phyloP scores from a whole-genome alignment of 2,888 invertebrate species.

The Euphydryas editha region DNA sequence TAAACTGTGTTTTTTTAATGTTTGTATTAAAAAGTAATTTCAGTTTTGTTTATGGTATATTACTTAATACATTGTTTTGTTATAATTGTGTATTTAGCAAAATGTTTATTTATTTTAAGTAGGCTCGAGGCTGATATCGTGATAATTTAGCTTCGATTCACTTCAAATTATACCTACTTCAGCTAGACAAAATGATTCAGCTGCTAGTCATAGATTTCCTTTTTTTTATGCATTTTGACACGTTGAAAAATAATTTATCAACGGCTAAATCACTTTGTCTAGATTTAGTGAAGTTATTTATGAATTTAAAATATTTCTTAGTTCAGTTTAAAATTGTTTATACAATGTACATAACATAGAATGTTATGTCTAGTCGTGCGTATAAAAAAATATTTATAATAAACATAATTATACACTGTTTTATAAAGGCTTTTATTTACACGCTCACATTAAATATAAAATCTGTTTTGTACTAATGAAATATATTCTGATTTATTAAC shows the following conservation, averaged over 20 bases:
- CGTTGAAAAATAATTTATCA: too few species aligned
- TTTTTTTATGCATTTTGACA: too few species aligned
- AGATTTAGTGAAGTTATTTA: too few species aligned
- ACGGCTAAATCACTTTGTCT: too few species aligned
- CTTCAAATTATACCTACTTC: too few species aligned
- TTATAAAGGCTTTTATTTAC: conserved; percentile 34
- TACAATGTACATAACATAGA: conserved; percentile 17
- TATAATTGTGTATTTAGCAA: not conserved
- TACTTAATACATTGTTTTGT: not conserved
- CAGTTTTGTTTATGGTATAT: not conserved
- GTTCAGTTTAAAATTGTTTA: not conserved
- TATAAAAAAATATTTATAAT: conserved; percentile 1
- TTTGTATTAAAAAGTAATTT: not conserved
- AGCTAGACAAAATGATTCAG: too few species aligned
- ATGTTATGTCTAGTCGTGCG: conserved; percentile 1
- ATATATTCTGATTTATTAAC: conserved; percentile 7
- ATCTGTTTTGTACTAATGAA: conserved; percentile 26
- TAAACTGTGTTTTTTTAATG: not conserved
- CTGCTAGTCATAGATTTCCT: too few species aligned
- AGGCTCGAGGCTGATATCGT: too few species aligned
- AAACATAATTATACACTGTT: conserved; percentile 13
- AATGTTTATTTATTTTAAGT: too few species aligned
- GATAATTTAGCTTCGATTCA: too few species aligned
- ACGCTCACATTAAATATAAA: conserved; percentile 5
- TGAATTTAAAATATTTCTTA: not conserved